Conservation (phyloP, 2,888 invertebrate species). For the Zaprionus lineosus region DNA sequence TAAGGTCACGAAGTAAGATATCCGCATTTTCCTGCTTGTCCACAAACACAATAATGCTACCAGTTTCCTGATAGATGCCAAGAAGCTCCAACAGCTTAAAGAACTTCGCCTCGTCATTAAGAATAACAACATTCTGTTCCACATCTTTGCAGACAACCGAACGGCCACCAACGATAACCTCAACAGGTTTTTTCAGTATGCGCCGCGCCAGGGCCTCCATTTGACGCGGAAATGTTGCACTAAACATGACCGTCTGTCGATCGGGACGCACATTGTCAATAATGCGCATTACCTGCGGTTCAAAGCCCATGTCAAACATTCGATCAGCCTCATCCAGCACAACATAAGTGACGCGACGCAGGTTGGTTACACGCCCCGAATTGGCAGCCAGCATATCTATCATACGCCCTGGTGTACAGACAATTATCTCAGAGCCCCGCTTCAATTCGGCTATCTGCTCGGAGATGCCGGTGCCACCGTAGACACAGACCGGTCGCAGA, state of each 20-base stretch:
- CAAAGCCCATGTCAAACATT: conserved; percentile 99
- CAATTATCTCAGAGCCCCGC: conserved; percentile 98
- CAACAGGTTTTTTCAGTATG: conserved; percentile 96
- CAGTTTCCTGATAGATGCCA: conserved; percentile 95
- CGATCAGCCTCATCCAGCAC: conserved; percentile 99
- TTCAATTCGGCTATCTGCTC: conserved; percentile 97
- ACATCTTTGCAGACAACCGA: conserved; percentile 99
- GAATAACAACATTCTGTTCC: conserved; percentile 95
- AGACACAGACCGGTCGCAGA: conserved; percentile 96
- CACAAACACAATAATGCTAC: conserved; percentile 97
- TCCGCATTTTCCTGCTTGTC: conserved; percentile 99
- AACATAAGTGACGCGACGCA: conserved; percentile 97
- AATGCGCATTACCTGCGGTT: conserved; percentile 92
- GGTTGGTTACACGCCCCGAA: conserved; percentile 97
- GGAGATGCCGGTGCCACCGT: conserved; percentile 98
- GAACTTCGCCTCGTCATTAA: conserved; percentile 98
- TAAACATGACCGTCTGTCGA: conserved; percentile 99
- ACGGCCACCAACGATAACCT: conserved; percentile 98
- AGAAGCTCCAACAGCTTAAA: conserved; percentile 98
- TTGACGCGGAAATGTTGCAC: conserved; percentile 98
- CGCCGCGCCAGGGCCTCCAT: conserved; percentile 99
- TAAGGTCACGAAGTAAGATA: conserved; percentile 94
- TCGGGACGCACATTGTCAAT: conserved; percentile 98
- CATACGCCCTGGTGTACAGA: conserved; percentile 99
- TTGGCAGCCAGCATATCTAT: conserved; percentile 99